Evolutionary conservation across 2,888 invertebrate species (phyloP), one percentile per base, ranked within the genome.

Genomic region (Ommatoiulus sabulosus): DNA sequence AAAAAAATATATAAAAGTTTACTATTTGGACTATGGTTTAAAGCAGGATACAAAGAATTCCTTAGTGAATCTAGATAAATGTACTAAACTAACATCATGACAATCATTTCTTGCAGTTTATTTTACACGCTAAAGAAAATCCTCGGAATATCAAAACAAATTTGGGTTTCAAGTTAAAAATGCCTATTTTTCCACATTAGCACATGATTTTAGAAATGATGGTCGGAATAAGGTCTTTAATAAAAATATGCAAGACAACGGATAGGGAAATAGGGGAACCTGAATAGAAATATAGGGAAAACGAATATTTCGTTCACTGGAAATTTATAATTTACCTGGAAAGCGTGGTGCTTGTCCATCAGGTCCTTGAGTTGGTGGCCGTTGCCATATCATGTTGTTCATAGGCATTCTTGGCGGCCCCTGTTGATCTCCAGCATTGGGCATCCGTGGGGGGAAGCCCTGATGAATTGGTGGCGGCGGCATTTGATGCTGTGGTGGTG

Each of bases 381-480:
- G 46, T 15, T 46, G 52, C 63, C 87, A 52, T 52, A 12, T 57
- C 87, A 87, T 87, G 44, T 86, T 86, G n/a, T 46, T 46, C 87
- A 87, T 52, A 12, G 57, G 57, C 87, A 87, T 87, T 52, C 87
- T 52, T 35, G 87, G 87, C 7, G 86, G 86, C 44, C 86, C 86
- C 24, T 86, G 86, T 24, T 44, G 48, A 86, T 86, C 48, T 44
- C 86, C 86, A 5, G 44, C 20, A 46, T 8, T 24, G 10, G 48
- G 44, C 86, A 86, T 86, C 17, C 86, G n/a, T 20, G 86, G 46
- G 12, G 87, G 48, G 52, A 63, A 63, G 52, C 87, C 87, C 52
- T 87, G 87, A 87, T 20, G 87, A 24, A 43, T 44, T 7, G 86
- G 86, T n/a, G 86, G 86, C 3, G 86, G 86, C 3, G 46, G 46